phyloP scores from a whole-genome alignment of 2,797 vertebrate species.

The Diceros bicornis region DNA sequence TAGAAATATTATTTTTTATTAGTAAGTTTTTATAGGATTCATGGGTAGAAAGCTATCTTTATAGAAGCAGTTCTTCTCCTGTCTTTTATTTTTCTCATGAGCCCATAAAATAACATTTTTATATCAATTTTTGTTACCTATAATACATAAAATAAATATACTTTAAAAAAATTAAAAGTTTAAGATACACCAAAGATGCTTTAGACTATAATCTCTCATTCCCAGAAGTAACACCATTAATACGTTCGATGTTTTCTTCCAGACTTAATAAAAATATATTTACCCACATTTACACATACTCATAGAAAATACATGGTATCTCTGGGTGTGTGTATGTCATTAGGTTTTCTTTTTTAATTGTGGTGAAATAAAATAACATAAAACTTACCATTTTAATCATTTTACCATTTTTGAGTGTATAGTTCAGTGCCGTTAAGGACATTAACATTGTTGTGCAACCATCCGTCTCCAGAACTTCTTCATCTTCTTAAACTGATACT shows the following conservation, averaged over 20 bases:
- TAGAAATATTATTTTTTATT: constrained; percentile 72
- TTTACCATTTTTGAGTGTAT: background rate
- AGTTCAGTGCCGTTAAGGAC: background rate
- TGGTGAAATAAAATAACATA: background rate
- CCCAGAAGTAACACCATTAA: background rate
- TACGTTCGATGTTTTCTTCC: background rate
- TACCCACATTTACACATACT: background rate
- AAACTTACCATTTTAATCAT: background rate
- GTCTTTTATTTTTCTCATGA: constrained; percentile 73
- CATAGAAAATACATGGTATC: background rate
- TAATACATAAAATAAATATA: constrained; percentile 54
- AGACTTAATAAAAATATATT: constrained; percentile 3
- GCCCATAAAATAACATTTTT: constrained; percentile 55
- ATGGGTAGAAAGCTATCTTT: constrained; percentile 74
- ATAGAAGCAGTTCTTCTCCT: constrained; percentile 70
- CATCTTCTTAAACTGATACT: background rate
- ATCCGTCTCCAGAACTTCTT: background rate
- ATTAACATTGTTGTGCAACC: background rate
- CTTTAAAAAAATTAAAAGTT: constrained; percentile 65
- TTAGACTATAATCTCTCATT: constrained; percentile 19
- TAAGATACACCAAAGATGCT: constrained; percentile 37
- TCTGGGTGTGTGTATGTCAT: background rate
- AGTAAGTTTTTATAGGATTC: constrained; percentile 73
- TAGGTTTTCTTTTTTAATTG: background rate
- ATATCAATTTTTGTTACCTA: constrained; percentile 53